Conservation (phyloP, 2,888 invertebrate species). For the Pimpla rufipes region DNA sequence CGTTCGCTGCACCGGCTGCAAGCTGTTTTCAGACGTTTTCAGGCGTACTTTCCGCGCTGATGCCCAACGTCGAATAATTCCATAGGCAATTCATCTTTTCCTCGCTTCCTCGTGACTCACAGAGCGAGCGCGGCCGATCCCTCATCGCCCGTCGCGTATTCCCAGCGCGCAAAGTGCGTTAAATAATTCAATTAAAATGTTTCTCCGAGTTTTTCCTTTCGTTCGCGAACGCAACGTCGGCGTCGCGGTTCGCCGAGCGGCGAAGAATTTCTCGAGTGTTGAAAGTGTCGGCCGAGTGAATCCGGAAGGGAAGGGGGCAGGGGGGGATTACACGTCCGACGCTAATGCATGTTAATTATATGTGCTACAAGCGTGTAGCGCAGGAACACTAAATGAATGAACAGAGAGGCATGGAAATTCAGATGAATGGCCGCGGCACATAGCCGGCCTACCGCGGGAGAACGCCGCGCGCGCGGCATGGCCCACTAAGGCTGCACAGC, state of each 20-base stretch:
- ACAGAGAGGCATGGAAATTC: constrained; percentile 51
- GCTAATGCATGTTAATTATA: constrained; percentile 61
- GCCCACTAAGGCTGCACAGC: constrained; percentile 58
- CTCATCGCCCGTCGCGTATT: too few species aligned
- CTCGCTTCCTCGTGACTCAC: too few species aligned
- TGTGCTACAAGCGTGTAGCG: constrained; percentile 4
- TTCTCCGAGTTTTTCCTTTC: not conserved
- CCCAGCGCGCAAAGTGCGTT: not conserved
- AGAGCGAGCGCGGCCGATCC: too few species aligned
- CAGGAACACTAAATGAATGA: constrained; percentile 58
- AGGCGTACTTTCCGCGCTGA: too few species aligned
- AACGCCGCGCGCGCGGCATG: constrained; percentile 44
- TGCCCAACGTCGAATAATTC: too few species aligned
- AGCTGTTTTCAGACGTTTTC: not conserved
- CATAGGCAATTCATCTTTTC: too few species aligned
- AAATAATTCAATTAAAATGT: not conserved
- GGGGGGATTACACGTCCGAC: constrained; percentile 18
- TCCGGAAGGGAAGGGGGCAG: not conserved
- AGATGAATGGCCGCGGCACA: constrained; percentile 63
- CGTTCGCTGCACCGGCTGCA: not conserved
- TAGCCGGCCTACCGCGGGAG: constrained; percentile 26
- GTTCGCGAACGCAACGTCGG: not conserved
- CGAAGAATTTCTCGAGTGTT: constrained; percentile 9
- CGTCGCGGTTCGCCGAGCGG: constrained; percentile 9
- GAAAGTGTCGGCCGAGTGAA: not conserved